Evolutionary conservation across 2,113 vertebrate species (phyloP).

Genomic region (Hyla sarda): DNA sequence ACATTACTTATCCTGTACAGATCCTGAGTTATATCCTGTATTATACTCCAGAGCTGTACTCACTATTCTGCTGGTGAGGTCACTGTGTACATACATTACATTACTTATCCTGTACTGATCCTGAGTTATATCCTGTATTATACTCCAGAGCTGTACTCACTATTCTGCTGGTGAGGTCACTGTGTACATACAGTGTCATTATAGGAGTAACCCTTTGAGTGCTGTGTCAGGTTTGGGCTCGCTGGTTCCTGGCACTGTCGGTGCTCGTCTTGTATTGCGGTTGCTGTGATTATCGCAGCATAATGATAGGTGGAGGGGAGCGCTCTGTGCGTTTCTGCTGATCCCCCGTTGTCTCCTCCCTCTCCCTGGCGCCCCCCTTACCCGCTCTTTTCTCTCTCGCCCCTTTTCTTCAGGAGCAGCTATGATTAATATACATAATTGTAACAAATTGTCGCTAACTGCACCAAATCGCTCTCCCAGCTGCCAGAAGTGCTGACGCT

Average conservation of each 20-base stretch:
- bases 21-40: too few species aligned
- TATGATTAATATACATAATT: slow-evolving; percentile 82
- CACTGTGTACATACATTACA: too few species aligned
- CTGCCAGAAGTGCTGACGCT: slow-evolving; percentile 80
- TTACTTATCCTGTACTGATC: too few species aligned
- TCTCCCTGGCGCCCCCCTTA: background rate
- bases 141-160: too few species aligned
- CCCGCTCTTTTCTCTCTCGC: background rate
- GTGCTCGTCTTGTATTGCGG: background rate
- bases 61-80: too few species aligned
- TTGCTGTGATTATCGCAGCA: slow-evolving; percentile 58
- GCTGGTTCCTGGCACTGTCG: slow-evolving; percentile 80
- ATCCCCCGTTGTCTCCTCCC: background rate
- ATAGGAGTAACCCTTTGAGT: too few species aligned
- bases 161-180: too few species aligned
- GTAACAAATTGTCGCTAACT: slow-evolving; percentile 80
- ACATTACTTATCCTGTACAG: too few species aligned
- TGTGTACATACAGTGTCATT: too few species aligned
- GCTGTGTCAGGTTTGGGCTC: too few species aligned
- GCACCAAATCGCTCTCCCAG: slow-evolving; percentile 76
- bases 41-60: too few species aligned
- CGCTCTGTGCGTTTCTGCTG: background rate
- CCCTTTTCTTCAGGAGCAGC: slow-evolving; percentile 67
- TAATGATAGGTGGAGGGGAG: background rate
- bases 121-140: too few species aligned